Base-by-base conservation (phyloP, 2,888 invertebrate genomes). In the Galeruca laticollis region DNA sequence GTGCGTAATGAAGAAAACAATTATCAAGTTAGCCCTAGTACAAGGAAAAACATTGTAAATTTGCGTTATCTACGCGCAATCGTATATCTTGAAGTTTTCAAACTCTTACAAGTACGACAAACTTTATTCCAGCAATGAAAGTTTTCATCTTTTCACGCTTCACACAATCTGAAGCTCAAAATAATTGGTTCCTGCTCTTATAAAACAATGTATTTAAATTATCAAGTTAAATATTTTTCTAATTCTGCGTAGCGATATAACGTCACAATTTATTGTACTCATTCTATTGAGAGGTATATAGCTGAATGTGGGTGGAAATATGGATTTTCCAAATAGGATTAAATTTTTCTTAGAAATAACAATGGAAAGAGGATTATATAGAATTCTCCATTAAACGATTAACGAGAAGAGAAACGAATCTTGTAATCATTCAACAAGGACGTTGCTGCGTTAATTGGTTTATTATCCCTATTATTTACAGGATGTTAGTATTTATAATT, bases 351-450 rank as follows among this genome's bases (percentile, higher is more conserved):
- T 15, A 8, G 35, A 15, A 35, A 33, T 9, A 35, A 56, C 33
- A 56, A 31, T 54, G 56, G 33, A 35, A 35, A 56, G 56, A 6
- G 56, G 56, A 35, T 56, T 35, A 56, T 56, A 35, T 35, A 18
- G 5, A 56, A 35, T 56, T 13, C 15, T 35, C 56, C 33, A 33
- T 20, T 11, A 33, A 18, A 13, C 15, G 31, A 15, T 18, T 35
- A 35, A n/a, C 40, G n/a, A 40, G 13, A 40, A 40, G n/a, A 40
- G 40, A 40, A 40, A n/a, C n/a, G n/a, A 40, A 40, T 13, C n/a
- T 40, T 6, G 40, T 40, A 26, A 26, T 26, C 26, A 26, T 6
- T 26, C 26, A 26, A 26, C 26, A 26, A 26, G 26, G 26, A 26
- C 2, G 3, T 26, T 26, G 3, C 2, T 40, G 40, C 4, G n/a